Evolutionary conservation across 2,113 vertebrate genomes (phyloP), one percentile per base, ranked within the genome.

Genomic region (Rafetus swinhoei): DNA sequence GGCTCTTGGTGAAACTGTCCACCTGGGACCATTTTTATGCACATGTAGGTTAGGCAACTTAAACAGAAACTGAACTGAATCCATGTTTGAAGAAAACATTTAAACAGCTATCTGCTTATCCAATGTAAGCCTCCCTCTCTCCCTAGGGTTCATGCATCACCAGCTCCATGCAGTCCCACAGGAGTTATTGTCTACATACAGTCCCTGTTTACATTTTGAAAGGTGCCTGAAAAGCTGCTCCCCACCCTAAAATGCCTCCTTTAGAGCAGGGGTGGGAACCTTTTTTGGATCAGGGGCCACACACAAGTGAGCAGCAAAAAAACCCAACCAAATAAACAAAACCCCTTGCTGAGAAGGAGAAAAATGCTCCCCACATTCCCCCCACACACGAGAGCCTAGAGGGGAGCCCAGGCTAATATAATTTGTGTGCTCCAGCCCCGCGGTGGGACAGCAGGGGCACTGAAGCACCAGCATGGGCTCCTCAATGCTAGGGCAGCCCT

Each of bases 201-300:
- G 32, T 2, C 50, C 3, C 32, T 15, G 14, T n/a, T 15, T 27
- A 80, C 79, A 79, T 90, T 90, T 89, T 94, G 62, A 90, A 82
- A 94, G 39, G 2, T 86, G 22, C 35, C 57, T 82, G 32, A 86
- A 87, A 94, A 45, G 45, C 45, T 45, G 45, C 84, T 89, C 55
- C 84, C 35, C 5, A 88, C 93, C 90, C 59, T 60, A 92, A 94
- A 54, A 22, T 87, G 87, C 21, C 90, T 95, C 84, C 74, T 24
- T 1, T 32, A 74, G 56, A 92, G 3, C 62, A 45, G 6, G 45
- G 4, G 45, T 45, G 45, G 6, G 45, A 45, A 45, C 45, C 45
- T 45, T 45, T 45, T 45, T 45, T 45, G 45, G 45, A 45, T 45
- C 45, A 5, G 45, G 45, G 45, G 45, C 45, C 45, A 6, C 45